Evolutionary conservation across 2,113 vertebrate species (phyloP).

Genomic region (Nettapus auritus): DNA sequence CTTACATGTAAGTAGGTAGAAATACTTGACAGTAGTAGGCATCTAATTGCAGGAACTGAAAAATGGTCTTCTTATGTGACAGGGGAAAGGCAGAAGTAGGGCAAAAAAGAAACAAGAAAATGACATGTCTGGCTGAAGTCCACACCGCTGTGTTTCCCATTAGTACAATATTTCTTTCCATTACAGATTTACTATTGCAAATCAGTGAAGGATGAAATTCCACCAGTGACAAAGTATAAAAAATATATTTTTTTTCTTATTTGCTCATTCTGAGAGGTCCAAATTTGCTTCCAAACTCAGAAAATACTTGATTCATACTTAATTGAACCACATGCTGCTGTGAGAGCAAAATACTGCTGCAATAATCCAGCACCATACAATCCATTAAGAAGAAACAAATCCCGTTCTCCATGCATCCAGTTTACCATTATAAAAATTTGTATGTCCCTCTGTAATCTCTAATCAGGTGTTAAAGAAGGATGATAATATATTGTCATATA

Average conservation of each 20-base stretch:
- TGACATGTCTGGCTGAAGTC: neutral
- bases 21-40: neutral
- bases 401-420: neutral
- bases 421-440: neutral
- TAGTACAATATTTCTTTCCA: neutral
- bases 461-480: neutral
- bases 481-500: neutral
- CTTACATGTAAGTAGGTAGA: neutral
- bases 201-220: neutral
- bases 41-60: neutral
- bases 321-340: neutral
- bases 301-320: neutral
- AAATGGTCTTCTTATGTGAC: neutral
- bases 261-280: neutral
- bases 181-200: neutral
- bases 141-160: neutral
- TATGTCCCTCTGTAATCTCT: neutral
- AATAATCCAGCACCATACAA: neutral
- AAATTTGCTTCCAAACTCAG: neutral
- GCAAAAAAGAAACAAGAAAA: slow-evolving; percentile 12
- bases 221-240: neutral
- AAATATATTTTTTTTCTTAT: neutral
- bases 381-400: neutral
- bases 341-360: neutral
- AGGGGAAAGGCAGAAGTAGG: neutral